Base-by-base conservation (phyloP, 2,797 vertebrate genomes). In the Pelodytes ibericus region DNA sequence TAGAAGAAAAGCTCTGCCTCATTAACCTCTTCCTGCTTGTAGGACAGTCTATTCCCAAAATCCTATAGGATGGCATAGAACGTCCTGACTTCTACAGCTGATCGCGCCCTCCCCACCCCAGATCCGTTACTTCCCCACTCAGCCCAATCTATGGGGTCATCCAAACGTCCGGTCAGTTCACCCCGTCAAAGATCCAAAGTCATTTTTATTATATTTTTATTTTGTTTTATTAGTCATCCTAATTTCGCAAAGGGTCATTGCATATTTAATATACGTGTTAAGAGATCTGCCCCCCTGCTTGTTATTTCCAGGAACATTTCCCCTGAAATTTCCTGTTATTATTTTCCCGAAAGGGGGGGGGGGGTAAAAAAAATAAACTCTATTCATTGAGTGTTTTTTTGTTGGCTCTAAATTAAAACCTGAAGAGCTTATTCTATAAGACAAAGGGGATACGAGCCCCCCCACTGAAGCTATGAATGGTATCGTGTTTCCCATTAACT, bases 401-500 rank as follows among this genome's bases (percentile, higher is more conserved):
- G 90, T 88, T 87, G 66, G 77, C 89, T 87, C 8, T 86, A 85
- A 91, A 89, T 30, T 90, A 92, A 93, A 90, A 83, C n/a, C 71
- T 10, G 0, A 80, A 74, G 84, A 85, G 89, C 82, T 89, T 88
- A 88, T 90, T 85, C 80, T 72, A 72, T 81, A 84, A 88, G 90
- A 91, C 87, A 86, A 91, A 92, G 87, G 85, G 86, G 86, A 87
- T 83, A 84, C 84, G 82, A 85, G 83, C 53, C 75, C 83, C 49
- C 79, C 83, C 87, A 90, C 90, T 89, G 88, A 90, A 89, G 86
- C 88, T 91, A 90, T 92, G 88, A 92, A 93, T 93, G 88, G 87
- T 82, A 83, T 90, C 89, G 90, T 22, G 92, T 91, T 90, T 95
- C 93, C 93, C 94, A 96, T 91, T 91, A 85, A 91, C 90, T 86